Evolutionary conservation across 2,797 vertebrate genomes (phyloP), one percentile per base, ranked within the genome.

Genomic region (Allobates femoralis): DNA sequence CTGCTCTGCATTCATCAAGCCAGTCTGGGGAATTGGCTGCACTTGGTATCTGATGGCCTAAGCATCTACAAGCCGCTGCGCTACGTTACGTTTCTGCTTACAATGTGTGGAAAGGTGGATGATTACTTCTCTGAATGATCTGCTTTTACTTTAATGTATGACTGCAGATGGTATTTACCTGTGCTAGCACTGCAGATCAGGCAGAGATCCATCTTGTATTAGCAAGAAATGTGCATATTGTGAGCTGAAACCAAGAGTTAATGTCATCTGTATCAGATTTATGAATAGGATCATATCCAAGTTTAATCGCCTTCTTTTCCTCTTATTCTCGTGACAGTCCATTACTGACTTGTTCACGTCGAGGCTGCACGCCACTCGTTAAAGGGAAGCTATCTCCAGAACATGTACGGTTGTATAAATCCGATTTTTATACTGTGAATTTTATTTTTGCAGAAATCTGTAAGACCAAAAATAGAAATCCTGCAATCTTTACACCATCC

Each of bases 1-100:
- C 21, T 75, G 34, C 79, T 81, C 55, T 37, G n/a, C 78, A 81
- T 74, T 81, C 56, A 55, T 81, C 85, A 55, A 30, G 79, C 56
- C 19, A 16, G 46, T 76, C 78, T 71, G 80, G 80, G 67, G 53
- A 55, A 56, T 82, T 41, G 77, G 77, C 32, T 60, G 75, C 51
- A 67, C 18, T 71, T 58, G 32, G 66, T 71, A 37, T 71, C 50
- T 82, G 28, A 26, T 82, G 80, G 51, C 66, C 80, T 71, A 37
- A 55, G 32, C 30, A 32, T 18, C 23, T 67, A 58, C 66, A n/a
- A 73, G 53, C 30, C 51, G 10, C 41, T 37, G 19, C 10, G 19
- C 51, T 41, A 14, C 1, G 12, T 56, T 14, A 69, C 53, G 19
- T 30, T 53, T 30, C 80, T 55, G 28, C 50, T 56, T 71, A 23